Evolutionary conservation across 2,888 invertebrate genomes (phyloP).

Genomic region (Aphrophora alni): DNA sequence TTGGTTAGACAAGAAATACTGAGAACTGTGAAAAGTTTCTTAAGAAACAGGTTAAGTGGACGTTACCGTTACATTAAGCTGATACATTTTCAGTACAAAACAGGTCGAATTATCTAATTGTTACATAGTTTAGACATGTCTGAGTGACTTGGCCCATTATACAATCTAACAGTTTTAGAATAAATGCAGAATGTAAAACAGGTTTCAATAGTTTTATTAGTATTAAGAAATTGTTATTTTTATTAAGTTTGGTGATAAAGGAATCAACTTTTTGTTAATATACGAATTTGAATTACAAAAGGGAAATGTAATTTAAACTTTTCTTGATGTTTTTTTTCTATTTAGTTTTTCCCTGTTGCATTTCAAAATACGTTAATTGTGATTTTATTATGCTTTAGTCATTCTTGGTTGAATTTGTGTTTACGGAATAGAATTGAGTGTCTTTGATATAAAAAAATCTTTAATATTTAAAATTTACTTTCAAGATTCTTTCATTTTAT

Average conservation of each 20-base stretch:
- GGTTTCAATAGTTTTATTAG: neutral
- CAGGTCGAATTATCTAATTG: neutral
- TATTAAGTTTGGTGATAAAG: constrained; percentile 18
- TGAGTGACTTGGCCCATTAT: neutral
- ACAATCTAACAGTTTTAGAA: no score
- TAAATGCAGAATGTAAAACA: no score
- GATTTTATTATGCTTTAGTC: neutral
- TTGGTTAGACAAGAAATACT: neutral
- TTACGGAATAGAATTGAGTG: neutral
- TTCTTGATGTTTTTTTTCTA: neutral
- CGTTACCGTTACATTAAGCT: neutral
- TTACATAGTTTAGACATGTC: neutral
- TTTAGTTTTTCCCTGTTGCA: neutral
- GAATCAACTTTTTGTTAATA: neutral
- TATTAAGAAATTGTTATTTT: constrained; percentile 13
- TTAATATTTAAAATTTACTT: no score
- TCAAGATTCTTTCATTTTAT: no score
- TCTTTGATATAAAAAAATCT: constrained; percentile 4
- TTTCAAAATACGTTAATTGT: neutral
- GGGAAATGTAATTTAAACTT: neutral
- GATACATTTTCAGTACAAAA: neutral
- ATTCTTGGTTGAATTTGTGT: neutral
- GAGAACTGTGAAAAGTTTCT: neutral
- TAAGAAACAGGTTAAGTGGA: neutral
- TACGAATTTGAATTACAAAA: neutral